Evolutionary conservation across 2,888 invertebrate genomes (phyloP).

Genomic region (Xylota segnis): DNA sequence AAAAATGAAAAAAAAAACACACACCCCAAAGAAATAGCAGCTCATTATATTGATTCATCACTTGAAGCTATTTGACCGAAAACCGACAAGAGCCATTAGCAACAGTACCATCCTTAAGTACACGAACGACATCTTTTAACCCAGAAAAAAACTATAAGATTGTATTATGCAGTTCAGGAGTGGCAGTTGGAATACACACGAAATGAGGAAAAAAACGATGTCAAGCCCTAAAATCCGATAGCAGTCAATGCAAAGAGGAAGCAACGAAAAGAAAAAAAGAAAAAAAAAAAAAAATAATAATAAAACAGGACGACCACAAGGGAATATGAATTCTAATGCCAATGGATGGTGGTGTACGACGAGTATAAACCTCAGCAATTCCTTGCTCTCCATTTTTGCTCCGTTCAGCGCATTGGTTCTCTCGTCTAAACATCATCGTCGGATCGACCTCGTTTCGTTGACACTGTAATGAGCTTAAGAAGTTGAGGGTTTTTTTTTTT

Average conservation of each 20-base stretch:
- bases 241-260: conserved; percentile 27
- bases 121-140: conserved; percentile 68
- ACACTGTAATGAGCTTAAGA: conserved; percentile 58
- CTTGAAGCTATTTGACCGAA: conserved; percentile 75
- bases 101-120: conserved; percentile 45
- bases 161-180: conserved; percentile 62
- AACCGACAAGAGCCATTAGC: conserved; percentile 71
- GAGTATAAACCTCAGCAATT: conserved; percentile 50
- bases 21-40: conserved; percentile 34
- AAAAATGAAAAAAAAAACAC: conserved; percentile 12
- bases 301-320: conserved; percentile 38
- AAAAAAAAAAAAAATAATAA: no score
- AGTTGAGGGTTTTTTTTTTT: conserved; percentile 17
- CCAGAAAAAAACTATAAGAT: conserved; percentile 55
- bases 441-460: conserved; percentile 61
- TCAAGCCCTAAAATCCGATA: conserved; percentile 68
- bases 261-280: not conserved
- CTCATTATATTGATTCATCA: conserved; percentile 75
- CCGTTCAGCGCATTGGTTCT: conserved; percentile 11
- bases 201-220: conserved; percentile 50
- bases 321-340: conserved; percentile 66
- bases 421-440: conserved; percentile 39
- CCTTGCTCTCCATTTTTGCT: conserved; percentile 35
- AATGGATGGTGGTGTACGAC: conserved; percentile 61
- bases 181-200: conserved; percentile 54